Percentiles rank a stretch among this genome's conserved stretches.
phyloP scores from a whole-genome alignment of 37 sponge, comb jelly and placozoan genomes.

The Spongilla lacustris region DNA sequence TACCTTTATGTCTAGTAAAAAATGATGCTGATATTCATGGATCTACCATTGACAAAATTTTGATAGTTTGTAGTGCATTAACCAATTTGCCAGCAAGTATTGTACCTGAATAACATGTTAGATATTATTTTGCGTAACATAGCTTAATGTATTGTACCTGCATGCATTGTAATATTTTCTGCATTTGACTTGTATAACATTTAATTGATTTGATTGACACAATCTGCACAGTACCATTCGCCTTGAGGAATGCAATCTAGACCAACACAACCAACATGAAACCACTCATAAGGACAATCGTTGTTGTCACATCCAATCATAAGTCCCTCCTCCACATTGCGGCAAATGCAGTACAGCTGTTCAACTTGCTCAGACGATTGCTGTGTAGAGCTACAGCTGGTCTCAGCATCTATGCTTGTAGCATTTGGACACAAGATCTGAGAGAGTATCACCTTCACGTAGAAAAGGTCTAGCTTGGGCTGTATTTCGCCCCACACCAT shows the following conservation, averaged over 20 bases:
- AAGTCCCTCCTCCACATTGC: not conserved
- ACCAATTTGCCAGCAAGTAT: constrained; percentile 25
- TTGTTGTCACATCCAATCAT: constrained; percentile 53
- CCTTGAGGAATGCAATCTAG: not conserved
- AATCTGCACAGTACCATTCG: constrained; percentile 13
- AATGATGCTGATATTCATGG: constrained; percentile 14
- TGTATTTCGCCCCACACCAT: not conserved
- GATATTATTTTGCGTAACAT: not conserved
- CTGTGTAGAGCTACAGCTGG: too few relatives aligned
- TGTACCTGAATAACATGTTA: not conserved
- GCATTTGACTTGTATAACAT: too few relatives aligned
- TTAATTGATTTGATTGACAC: not conserved
- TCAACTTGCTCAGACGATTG: not conserved
- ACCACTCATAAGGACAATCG: constrained; percentile 26
- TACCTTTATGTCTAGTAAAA: constrained; percentile 19
- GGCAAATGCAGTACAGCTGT: constrained; percentile 9
- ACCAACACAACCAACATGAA: constrained; percentile 36
- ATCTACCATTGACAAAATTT: constrained; percentile 46
- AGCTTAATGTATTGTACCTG: not conserved
- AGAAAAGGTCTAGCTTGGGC: constrained; percentile 13
- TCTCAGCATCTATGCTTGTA: too few relatives aligned
- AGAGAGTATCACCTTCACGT: too few relatives aligned
- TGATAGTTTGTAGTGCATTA: constrained; percentile 46
- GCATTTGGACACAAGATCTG: too few relatives aligned
- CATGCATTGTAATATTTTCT: not conserved